Base-by-base conservation (phyloP, 2,113 vertebrate genomes). In the Lanius collurio region DNA sequence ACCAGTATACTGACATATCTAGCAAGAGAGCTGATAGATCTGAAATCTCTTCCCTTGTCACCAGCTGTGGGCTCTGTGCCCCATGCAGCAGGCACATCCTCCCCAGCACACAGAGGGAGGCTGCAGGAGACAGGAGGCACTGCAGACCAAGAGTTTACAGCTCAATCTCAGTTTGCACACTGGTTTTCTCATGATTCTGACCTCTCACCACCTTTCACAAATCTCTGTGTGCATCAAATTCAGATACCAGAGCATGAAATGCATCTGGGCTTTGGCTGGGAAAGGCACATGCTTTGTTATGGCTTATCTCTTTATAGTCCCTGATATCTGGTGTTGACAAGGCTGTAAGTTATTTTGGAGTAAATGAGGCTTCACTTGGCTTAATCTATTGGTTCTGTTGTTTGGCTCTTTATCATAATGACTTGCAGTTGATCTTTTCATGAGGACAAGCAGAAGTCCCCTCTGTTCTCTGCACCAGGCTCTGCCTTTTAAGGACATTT, bases 61-160 rank as follows among this genome's bases (percentile, higher is more conserved):
- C 11, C 31, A 53, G 62, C 15, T 1, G 2, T 6, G 55, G 84
- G 56, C 26, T 50, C 15, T 6, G 16, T 68, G 27, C 17, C 10
- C 41, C 52, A 2, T 1, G 6, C 27, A 39, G 52, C 37, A 9
- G 42, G 44, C 2, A 1, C 14, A 5, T 15, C 11, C 10, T 52
- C 57, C 28, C 57, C 46, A 68, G 21, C 44, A 52, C 35, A 27
- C n/a, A 49, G n/a, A 21, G 56, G 22, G 33, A 50, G 57, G n/a
- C 20, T 70, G 14, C 47, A 39, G 55, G 60, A 57, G 13, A 30
- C 18, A 16, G 22, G 7, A 73, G 19, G n/a, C 30, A 42, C 31
- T n/a, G 35, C 9, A 52, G 64, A 60, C n/a, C 52, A 41, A 11
- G 49, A 49, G 71, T 79, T 75, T 71, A 4, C 44, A 15, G 41